phyloP scores from a whole-genome alignment of 2,797 vertebrate genomes.

The Philypnodon macrostomus region DNA sequence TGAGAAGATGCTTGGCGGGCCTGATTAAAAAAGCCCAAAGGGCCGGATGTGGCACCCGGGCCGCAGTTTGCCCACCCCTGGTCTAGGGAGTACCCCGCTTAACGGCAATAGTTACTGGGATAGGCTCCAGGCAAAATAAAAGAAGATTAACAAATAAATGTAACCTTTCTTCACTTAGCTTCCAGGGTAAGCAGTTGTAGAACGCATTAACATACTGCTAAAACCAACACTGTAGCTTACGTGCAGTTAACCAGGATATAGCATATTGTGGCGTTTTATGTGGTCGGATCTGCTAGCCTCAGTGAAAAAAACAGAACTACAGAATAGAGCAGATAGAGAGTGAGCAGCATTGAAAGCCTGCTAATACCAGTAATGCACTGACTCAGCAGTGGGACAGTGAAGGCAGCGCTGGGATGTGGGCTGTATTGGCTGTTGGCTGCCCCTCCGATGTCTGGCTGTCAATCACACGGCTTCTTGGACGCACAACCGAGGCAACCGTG shows the following conservation, averaged over 20 bases:
- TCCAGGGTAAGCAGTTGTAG: conserved; percentile 16
- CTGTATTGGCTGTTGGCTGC: conserved; percentile 44
- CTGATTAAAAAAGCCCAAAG: too few species aligned
- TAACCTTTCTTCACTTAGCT: not conserved
- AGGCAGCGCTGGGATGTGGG: conserved; percentile 49
- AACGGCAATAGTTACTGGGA: too few species aligned
- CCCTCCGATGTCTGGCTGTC: conserved; percentile 46
- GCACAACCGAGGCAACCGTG: conserved; percentile 28
- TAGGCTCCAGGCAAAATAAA: too few species aligned
- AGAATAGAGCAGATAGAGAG: conserved; percentile 27
- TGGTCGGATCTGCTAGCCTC: conserved; percentile 25
- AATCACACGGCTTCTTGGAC: conserved; percentile 40
- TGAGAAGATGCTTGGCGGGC: too few species aligned
- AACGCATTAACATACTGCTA: conserved; percentile 10
- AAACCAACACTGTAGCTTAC: conserved; percentile 9
- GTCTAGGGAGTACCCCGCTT: too few species aligned
- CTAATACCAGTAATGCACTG: conserved; percentile 72
- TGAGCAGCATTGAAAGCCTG: conserved; percentile 42
- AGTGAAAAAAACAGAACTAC: conserved; percentile 10
- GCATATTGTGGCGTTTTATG: conserved; percentile 37
- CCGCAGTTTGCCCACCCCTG: too few species aligned
- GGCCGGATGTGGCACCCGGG: too few species aligned
- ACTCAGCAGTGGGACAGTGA: conserved; percentile 68
- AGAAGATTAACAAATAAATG: too few species aligned
- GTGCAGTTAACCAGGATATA: conserved; percentile 39